phyloP scores from a whole-genome alignment of 1,140 invertebrate species.

The Arctopsyche grandis region DNA sequence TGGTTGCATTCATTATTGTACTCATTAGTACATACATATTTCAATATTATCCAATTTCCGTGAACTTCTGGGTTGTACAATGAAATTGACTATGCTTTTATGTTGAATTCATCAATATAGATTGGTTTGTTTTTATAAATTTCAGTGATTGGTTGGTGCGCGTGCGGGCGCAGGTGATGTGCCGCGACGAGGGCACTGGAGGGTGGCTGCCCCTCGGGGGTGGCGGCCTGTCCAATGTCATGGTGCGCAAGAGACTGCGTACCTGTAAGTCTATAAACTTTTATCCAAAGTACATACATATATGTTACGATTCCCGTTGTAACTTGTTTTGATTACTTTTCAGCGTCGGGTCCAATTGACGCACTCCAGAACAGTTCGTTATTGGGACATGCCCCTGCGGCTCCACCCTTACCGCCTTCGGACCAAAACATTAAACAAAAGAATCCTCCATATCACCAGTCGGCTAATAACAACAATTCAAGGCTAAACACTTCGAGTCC shows the following conservation, averaged over 20 bases:
- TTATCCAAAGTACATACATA: not conserved
- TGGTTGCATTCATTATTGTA: no score
- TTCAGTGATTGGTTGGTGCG: constrained; percentile 93
- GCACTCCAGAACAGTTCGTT: constrained; percentile 22
- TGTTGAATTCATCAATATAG: no score
- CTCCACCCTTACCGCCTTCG: constrained; percentile 47
- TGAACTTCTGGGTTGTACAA: no score
- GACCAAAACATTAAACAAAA: constrained; percentile 45
- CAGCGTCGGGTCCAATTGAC: constrained; percentile 37
- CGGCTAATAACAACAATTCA: constrained; percentile 2
- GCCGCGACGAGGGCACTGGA: constrained; percentile 94
- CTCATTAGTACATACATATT: no score
- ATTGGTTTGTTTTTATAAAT: constrained; percentile 50
- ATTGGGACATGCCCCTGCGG: constrained; percentile 32
- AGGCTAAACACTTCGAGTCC: not conserved
- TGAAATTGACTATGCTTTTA: no score
- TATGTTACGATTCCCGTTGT: not conserved
- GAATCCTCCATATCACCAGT: constrained; percentile 16
- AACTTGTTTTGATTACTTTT: no score
- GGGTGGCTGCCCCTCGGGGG: constrained; percentile 95
- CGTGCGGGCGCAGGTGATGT: constrained; percentile 98
- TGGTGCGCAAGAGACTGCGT: constrained; percentile 72
- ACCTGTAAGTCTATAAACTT: constrained; percentile 46
- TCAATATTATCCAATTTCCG: no score
- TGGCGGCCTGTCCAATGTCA: constrained; percentile 92